Conservation (phyloP, 2,888 invertebrate species). For the Caenorhabditis sp. region DNA sequence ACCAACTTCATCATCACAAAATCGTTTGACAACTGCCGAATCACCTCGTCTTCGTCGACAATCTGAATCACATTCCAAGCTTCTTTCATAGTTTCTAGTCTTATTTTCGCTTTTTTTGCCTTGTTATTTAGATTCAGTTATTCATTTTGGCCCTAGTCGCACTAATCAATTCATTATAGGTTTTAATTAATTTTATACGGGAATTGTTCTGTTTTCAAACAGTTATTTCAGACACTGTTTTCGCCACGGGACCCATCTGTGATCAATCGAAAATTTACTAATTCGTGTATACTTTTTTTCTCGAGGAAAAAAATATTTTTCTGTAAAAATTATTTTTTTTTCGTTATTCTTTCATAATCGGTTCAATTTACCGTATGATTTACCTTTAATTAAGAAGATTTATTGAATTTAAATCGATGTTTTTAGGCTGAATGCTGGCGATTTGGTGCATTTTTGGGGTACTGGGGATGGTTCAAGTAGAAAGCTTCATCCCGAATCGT, state of each 20-base stretch:
- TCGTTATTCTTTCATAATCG: neutral
- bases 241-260: neutral
- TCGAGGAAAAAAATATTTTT: neutral
- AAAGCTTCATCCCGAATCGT: no score
- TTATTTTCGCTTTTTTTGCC: neutral
- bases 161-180: no score
- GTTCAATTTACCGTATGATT: neutral
- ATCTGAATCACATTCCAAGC: slow-evolving; percentile 33
- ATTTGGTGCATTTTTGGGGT: neutral
- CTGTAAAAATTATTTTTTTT: neutral
- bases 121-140: neutral
- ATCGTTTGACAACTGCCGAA: neutral
- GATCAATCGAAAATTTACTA: neutral
- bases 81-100: slow-evolving; percentile 10
- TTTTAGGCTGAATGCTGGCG: neutral
- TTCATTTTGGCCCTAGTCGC: no score
- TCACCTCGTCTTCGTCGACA: slow-evolving; percentile 27
- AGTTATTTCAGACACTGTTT: neutral
- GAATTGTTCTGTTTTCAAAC: neutral
- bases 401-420: neutral
- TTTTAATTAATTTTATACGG: neutral
- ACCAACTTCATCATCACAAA: neutral
- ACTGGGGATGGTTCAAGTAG: neutral
- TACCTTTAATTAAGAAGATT: neutral
- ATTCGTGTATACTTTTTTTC: neutral